Evolutionary conservation across 2,113 vertebrate genomes (phyloP).

Genomic region (Dolichotis patagonum): DNA sequence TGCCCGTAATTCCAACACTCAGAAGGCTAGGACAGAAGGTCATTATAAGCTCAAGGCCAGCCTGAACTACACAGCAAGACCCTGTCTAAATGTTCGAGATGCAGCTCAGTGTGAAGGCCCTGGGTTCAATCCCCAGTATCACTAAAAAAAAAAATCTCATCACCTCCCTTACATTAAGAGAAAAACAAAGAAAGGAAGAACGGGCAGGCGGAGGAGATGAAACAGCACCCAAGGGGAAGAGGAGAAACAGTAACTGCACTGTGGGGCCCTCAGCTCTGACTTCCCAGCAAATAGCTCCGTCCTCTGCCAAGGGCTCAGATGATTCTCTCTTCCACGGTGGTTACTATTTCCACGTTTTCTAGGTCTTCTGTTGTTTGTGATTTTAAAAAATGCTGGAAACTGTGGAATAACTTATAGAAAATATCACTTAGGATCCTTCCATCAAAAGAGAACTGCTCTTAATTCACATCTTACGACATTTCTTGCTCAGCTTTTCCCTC

Average conservation of each 20-base stretch:
- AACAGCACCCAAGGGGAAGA: neutral
- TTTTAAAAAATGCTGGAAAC: conserved; percentile 11
- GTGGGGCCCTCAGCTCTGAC: neutral
- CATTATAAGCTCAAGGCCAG: neutral
- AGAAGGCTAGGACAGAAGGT: neutral
- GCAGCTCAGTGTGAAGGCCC: neutral
- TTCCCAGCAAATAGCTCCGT: neutral
- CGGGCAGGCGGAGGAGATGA: neutral
- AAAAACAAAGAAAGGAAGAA: neutral
- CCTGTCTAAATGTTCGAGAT: neutral
- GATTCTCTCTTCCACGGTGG: neutral
- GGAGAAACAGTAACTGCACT: neutral
- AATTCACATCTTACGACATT: neutral
- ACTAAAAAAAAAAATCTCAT: neutral
- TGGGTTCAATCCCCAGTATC: neutral
- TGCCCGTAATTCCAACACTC: neutral
- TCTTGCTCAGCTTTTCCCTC: conserved; percentile 17
- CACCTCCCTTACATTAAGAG: neutral
- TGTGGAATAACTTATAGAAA: conserved; percentile 44
- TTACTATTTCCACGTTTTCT: neutral
- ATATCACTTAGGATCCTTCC: neutral
- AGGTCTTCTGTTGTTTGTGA: neutral
- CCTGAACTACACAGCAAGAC: neutral
- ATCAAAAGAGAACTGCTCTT: neutral
- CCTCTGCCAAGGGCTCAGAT: neutral